Evolutionary conservation across 2,888 invertebrate species (phyloP).

Genomic region (Papilio demoleus): DNA sequence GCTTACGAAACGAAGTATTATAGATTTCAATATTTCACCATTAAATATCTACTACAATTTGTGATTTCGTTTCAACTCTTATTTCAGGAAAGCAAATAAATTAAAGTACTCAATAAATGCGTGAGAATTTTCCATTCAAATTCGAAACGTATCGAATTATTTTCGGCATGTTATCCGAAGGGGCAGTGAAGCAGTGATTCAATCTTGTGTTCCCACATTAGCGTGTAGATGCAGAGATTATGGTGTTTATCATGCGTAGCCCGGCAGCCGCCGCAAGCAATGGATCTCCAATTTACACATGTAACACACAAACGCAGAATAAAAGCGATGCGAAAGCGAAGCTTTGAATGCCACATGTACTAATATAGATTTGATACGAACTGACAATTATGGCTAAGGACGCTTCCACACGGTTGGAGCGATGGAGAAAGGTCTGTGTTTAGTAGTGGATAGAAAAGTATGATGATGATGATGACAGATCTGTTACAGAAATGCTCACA

Average conservation of each 20-base stretch:
- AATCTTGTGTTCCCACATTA: conserved; percentile 54
- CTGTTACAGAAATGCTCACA: no score
- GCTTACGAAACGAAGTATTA: no score
- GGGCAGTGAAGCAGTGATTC: conserved; percentile 23
- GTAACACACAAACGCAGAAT: neutral
- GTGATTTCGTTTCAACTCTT: neutral
- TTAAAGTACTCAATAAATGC: neutral
- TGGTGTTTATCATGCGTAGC: conserved; percentile 68
- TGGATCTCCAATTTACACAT: conserved; percentile 47
- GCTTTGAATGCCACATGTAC: neutral
- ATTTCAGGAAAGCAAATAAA: neutral
- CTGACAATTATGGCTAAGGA: no score
- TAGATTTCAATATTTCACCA: no score
- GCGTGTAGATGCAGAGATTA: conserved; percentile 61
- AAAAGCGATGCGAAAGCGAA: neutral
- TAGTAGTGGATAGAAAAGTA: no score
- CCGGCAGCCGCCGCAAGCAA: conserved; percentile 64
- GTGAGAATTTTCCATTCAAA: conserved; percentile 19
- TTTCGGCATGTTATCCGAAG: conserved; percentile 36
- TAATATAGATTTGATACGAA: neutral
- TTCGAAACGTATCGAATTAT: neutral
- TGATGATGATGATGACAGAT: no score
- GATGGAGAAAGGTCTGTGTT: no score
- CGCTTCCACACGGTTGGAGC: no score
- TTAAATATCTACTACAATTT: neutral